Conservation (phyloP, 2,113 vertebrate genomes). For the Pteropus alecto region DNA sequence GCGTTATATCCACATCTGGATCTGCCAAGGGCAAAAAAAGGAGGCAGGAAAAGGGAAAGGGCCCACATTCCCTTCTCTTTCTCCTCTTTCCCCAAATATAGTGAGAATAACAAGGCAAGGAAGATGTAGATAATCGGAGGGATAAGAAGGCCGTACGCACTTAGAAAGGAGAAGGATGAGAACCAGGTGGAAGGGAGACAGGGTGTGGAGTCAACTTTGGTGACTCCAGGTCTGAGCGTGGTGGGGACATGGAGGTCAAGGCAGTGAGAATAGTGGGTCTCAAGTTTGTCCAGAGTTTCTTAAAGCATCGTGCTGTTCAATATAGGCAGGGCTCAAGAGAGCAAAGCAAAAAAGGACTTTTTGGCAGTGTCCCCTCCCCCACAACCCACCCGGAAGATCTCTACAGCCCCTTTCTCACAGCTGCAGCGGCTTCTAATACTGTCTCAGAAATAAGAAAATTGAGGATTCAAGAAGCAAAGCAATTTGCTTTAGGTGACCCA, state of each 20-base stretch:
- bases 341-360: neutral
- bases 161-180: neutral
- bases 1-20: neutral
- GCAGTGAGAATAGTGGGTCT: neutral
- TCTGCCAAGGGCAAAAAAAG: neutral
- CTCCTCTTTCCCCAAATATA: neutral
- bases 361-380: neutral
- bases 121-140: neutral
- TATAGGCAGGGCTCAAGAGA: neutral
- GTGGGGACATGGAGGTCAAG: neutral
- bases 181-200: neutral
- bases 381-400: neutral
- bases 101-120: neutral
- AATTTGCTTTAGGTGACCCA: neutral
- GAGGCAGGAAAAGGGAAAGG: neutral
- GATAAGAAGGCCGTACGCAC: neutral
- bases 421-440: neutral
- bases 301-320: neutral
- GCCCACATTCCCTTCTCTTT: neutral
- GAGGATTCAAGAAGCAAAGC: slow-evolving; percentile 1
- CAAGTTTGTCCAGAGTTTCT: neutral
- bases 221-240: neutral
- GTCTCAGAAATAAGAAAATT: neutral
- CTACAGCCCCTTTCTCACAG: neutral
- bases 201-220: neutral